Evolutionary conservation across 2,113 vertebrate genomes (phyloP), one percentile per base, ranked within the genome.

Genomic region (Nibea coibor): DNA sequence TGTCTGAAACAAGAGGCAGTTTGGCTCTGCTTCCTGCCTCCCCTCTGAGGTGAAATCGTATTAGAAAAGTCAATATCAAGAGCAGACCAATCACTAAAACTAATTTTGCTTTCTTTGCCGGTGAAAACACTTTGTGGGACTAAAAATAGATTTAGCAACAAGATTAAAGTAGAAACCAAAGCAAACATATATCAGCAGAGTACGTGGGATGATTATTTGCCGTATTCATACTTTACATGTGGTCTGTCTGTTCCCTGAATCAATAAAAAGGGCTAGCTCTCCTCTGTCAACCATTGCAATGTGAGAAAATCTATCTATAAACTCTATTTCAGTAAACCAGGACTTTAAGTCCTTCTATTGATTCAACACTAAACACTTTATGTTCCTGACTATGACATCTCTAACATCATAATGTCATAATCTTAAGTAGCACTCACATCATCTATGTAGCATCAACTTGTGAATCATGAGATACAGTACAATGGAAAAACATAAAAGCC

Each of bases 11-110:
- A 70, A 87, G 83, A 91, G 50, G 78, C 73, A 48, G 87, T 65
- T 86, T 24, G 53, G 79, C 82, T 86, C 81, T 72, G 75, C 77
- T 79, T 88, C 74, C 78, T 80, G 81, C 81, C 72, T 80, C 76
- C 78, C 53, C 72, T 73, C 69, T 64, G 74, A 84, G 74, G 67
- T n/a, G 2, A 84, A 82, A 88, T 82, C 59, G 24, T 77, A 85
- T 88, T 76, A 87, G 81, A 92, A 82, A 90, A 88, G 87, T 91
- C 85, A 87, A 84, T 87, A 82, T 90, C 45, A 92, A 87, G 82
- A 90, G 77, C 89, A 89, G 81, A 76, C 69, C 75, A 72, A 88
- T 85, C 80, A n/a, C 75, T 83, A 82, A 68, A 87, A 87, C 78
- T 69, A 64, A 81, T 88, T 88, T 85, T 64, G 28, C 75, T 58